Base-by-base conservation (phyloP, 2,113 vertebrate genomes). In the Labrus mixtus region DNA sequence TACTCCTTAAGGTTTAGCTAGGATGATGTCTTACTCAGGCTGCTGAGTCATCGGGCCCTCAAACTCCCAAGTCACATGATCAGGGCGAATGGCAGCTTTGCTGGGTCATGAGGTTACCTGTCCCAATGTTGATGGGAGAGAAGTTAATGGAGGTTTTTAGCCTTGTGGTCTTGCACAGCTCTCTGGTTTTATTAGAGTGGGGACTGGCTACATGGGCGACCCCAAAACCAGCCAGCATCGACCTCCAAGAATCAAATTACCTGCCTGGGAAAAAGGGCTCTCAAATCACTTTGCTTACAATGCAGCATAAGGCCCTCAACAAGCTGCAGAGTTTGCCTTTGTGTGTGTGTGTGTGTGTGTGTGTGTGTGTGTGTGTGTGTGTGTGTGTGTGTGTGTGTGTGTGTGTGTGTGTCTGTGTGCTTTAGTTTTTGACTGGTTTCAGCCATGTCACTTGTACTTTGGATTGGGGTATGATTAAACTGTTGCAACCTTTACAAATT, bases 61-160 rank as follows among this genome's bases (percentile, higher is more conserved):
- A 45, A 76, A 66, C 65, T 84, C 70, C 57, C 53, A 69, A 73
- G 68, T 90, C 85, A 89, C 69, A 66, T 87, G 86, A 87, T 76
- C 41, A 67, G 69, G 20, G 61, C 45, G 65, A 48, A 41, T 23
- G 64, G 79, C 62, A 83, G 79, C 81, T 83, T 78, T 78, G 54
- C 72, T 58, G 79, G 79, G 82, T 83, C 83, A 79, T 48, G 73
- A 79, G 87, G 83, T 90, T 60, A 87, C 85, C 73, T 79, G 85
- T 87, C 79, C 74, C 81, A 39, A 56, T 87, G 86, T 87, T 87
- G 88, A 84, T 77, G 66, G 79, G 80, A 89, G 78, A 68, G 50
- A 85, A 92, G 89, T 86, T 91, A 91, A 89, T 89, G 83, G 83
- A 72, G 65, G 62, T 83, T 90, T 89, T 90, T 86, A 86, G 82